Conservation (phyloP, 2,888 invertebrate genomes). For the Cantharis nigra region DNA sequence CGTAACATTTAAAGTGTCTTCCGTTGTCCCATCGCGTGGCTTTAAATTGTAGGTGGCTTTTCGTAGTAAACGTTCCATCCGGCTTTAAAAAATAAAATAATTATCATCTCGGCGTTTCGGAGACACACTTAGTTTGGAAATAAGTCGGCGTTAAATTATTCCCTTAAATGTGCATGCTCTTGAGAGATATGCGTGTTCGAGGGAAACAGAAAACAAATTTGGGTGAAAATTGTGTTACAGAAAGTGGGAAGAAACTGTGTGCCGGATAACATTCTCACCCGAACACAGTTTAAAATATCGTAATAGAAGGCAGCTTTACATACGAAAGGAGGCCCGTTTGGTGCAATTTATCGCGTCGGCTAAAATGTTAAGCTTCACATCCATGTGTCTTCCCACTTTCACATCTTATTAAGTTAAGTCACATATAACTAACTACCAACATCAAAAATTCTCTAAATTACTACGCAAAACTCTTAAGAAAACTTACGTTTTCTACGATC, state of each 20-base stretch:
- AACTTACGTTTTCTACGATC: slow-evolving; percentile 33
- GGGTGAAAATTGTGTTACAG: background rate
- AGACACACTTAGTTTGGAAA: background rate
- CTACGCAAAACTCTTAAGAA: background rate
- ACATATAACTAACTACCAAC: background rate
- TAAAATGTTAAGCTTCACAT: slow-evolving; percentile 41
- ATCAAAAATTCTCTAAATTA: background rate
- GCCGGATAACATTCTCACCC: slow-evolving; percentile 23
- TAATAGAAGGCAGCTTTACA: slow-evolving; percentile 46
- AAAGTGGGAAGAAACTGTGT: slow-evolving; percentile 3
- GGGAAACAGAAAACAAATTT: slow-evolving; percentile 5
- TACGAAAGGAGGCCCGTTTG: slow-evolving; percentile 45
- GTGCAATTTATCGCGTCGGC: slow-evolving; percentile 44
- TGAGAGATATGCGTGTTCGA: slow-evolving; percentile 19
- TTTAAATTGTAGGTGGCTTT: slow-evolving; percentile 76
- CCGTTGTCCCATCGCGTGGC: slow-evolving; percentile 84
- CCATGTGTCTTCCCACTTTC: slow-evolving; percentile 43
- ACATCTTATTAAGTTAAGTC: slow-evolving; percentile 43
- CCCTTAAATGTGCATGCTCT: slow-evolving; percentile 11
- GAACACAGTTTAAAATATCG: slow-evolving; percentile 42
- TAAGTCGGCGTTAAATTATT: background rate
- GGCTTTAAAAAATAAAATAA: slow-evolving; percentile 56
- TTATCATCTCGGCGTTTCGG: slow-evolving; percentile 12
- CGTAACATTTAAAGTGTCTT: slow-evolving; percentile 77
- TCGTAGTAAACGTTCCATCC: slow-evolving; percentile 81